Conservation (phyloP, 1,140 invertebrate genomes). For the Drosophila gunungcola region DNA sequence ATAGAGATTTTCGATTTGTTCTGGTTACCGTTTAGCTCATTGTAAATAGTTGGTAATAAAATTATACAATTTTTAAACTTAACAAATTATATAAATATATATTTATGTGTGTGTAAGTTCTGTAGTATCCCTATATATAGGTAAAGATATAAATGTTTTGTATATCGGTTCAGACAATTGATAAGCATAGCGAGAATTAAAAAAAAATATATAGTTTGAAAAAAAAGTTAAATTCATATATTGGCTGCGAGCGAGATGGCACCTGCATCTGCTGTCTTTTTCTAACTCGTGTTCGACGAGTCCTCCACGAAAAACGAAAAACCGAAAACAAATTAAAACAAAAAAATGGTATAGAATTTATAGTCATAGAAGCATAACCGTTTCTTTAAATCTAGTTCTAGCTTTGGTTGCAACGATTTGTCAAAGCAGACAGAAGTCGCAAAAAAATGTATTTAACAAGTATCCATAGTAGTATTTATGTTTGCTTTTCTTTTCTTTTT, state of each 20-base stretch:
- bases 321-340: neutral
- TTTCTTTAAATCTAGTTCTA: conserved; percentile 11
- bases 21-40: conserved; percentile 40
- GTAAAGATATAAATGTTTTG: conserved; percentile 39
- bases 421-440: conserved; percentile 21
- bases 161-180: conserved; percentile 44
- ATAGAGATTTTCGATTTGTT: conserved; percentile 57
- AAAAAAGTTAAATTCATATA: conserved; percentile 9
- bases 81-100: conserved; percentile 65
- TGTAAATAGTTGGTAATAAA: conserved; percentile 66
- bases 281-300: conserved; percentile 37
- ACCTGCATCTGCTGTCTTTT: conserved; percentile 40
- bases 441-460: conserved; percentile 36
- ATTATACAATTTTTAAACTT: conserved; percentile 69
- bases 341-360: neutral
- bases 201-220: neutral
- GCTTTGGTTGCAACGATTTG: conserved; percentile 22
- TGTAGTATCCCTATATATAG: conserved; percentile 31
- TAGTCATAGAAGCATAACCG: conserved; percentile 6
- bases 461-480: conserved; percentile 28
- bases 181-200: conserved; percentile 8
- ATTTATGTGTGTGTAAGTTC: conserved; percentile 27
- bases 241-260: conserved; percentile 19
- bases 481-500: conserved; percentile 18
- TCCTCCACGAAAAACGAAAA: conserved; percentile 10